Base-by-base conservation (phyloP, 2,797 vertebrate species). In the Dermochelys coriacea region DNA sequence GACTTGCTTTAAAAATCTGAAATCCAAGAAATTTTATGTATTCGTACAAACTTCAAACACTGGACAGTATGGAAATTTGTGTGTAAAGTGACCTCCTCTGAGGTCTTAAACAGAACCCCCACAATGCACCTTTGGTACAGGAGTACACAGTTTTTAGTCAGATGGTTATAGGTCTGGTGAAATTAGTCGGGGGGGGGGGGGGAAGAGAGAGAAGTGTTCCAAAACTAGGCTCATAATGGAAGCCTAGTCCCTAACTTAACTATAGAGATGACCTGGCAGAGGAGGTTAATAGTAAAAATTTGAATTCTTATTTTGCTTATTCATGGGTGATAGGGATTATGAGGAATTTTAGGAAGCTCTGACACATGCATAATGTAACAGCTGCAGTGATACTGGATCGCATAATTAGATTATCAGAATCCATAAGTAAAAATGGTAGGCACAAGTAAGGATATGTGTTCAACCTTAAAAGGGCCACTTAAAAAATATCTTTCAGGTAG, bases 31-130 rank as follows among this genome's bases (percentile, higher is more conserved):
- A 21, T 71, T 12, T 68, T 29, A 3, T 57, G 2, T 4, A 2
- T 77, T 52, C 64, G 84, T 57, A 21, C n/a, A 83, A 23, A 12
- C 4, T 19, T 31, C 45, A 21, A 86, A 34, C 27, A 4, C 85
- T 82, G 79, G 57, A 3, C 0, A 0, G 2, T 61, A 9, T 3
- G 9, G 85, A 41, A 23, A 8, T 79, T 8, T 1, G 0, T 50
- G 21, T 88, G 80, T 93, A 87, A 89, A 51, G 25, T 49, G 82
- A 27, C 1, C 15, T 90, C 5, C 88, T 61, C 31, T 41, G 57
- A 0, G 4, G 1, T 50, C 27, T 68, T 83, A 18, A 18, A 86
- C 82, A 83, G 89, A 81, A 29, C 45, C 19, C 31, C 90, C 37
- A 61, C 19, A 12, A 19, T 2, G 8, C 0, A 25, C 21, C 3